Percentiles rank a stretch among this genome's conserved stretches.
Evolutionary conservation across 1,140 invertebrate species (phyloP).

Genomic region (Drosophila chauvacae): DNA sequence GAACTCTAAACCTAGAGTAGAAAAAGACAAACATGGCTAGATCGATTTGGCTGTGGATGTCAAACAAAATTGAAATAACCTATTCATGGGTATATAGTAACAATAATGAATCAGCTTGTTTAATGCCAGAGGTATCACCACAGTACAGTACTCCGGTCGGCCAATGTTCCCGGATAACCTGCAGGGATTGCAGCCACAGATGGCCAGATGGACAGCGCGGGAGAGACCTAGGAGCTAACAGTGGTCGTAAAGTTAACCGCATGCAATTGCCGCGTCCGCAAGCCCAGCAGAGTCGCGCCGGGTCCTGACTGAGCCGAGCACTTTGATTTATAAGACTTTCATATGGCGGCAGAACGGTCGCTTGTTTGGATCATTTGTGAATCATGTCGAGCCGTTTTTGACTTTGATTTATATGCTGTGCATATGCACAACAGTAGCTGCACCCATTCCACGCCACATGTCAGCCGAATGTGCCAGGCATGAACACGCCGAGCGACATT

Average conservation of each 20-base stretch:
- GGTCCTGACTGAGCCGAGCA: constrained; percentile 12
- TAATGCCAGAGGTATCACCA: neutral
- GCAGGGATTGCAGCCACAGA: constrained; percentile 15
- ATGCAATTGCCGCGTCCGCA: constrained; percentile 33
- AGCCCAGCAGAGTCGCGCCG: constrained; percentile 16
- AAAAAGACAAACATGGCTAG: neutral
- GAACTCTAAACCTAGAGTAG: neutral
- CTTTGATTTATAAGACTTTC: constrained; percentile 79
- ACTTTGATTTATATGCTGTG: constrained; percentile 78
- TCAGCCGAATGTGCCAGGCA: constrained; percentile 17
- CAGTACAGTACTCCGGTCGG: constrained; percentile 23
- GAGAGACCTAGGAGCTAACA: constrained; percentile 13
- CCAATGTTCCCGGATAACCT: constrained; percentile 49
- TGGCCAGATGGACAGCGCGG: constrained; percentile 10
- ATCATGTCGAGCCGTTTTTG: constrained; percentile 75
- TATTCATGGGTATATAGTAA: neutral
- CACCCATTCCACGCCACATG: constrained; percentile 16
- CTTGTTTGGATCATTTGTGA: constrained; percentile 79
- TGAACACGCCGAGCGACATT: constrained; percentile 28
- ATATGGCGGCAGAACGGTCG: constrained; percentile 56
- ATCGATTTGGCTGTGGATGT: neutral
- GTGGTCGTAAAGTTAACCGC: constrained; percentile 52
- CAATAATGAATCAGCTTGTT: neutral
- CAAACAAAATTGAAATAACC: neutral
- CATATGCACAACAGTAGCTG: constrained; percentile 49